Conservation (phyloP, 2,113 vertebrate genomes). For the Cyprinodon tularosa region DNA sequence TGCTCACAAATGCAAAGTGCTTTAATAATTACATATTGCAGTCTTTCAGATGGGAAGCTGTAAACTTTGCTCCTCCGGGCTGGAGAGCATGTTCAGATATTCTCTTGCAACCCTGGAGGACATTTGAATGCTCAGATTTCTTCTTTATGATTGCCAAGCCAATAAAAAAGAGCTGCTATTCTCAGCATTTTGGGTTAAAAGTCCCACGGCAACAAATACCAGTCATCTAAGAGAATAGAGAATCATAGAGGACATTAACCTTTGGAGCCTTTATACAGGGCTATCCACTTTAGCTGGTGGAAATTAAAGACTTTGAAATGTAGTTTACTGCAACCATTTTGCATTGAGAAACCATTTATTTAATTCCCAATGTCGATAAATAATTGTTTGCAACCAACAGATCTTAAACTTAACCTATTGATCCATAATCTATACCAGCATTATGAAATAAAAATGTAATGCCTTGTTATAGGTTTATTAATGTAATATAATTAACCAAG, state of each 20-base stretch:
- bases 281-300: neutral
- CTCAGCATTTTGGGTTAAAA: neutral
- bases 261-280: neutral
- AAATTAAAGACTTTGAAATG: neutral
- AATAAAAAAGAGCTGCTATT: conserved; percentile 53
- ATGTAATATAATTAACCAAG: no score
- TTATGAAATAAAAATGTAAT: no score
- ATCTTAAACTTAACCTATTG: no score
- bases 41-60: conserved; percentile 2
- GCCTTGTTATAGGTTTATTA: no score
- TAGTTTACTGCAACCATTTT: no score
- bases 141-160: conserved; percentile 64
- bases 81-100: conserved; percentile 35
- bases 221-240: neutral
- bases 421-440: no score
- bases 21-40: neutral
- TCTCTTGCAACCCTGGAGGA: neutral
- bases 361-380: no score
- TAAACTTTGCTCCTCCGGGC: neutral
- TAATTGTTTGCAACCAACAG: no score
- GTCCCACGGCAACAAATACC: conserved; percentile 1
- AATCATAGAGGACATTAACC: neutral
- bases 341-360: no score
- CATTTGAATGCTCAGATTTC: conserved; percentile 26
- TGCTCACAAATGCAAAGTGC: neutral